phyloP scores from a whole-genome alignment of 2,888 invertebrate genomes.

The Merodon equestris region DNA sequence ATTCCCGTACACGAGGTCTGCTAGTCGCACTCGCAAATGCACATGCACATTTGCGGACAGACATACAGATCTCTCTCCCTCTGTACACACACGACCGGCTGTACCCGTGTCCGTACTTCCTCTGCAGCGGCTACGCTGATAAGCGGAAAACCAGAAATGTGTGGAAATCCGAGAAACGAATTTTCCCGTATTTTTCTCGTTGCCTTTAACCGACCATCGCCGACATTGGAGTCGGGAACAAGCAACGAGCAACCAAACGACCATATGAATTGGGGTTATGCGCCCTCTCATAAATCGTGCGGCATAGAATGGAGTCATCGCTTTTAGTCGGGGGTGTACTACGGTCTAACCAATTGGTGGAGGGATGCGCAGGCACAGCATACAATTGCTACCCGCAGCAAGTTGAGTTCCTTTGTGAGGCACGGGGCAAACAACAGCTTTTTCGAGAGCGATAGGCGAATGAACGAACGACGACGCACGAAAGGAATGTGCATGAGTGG shows the following conservation, averaged over 20 bases:
- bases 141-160: conserved; percentile 67
- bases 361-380: too few relatives aligned
- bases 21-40: conserved; percentile 48
- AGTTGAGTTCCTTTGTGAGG: conserved; percentile 59
- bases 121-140: conserved; percentile 55
- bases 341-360: not conserved
- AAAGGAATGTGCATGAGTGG: not conserved
- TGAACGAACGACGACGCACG: not conserved
- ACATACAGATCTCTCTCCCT: conserved; percentile 6
- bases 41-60: conserved; percentile 34
- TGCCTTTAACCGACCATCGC: conserved; percentile 2
- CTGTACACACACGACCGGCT: not conserved
- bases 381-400: conserved; percentile 31
- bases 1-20: too few relatives aligned
- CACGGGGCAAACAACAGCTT: too few relatives aligned
- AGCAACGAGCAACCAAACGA: conserved; percentile 37
- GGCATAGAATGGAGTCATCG: conserved; percentile 63
- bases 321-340: conserved; percentile 26
- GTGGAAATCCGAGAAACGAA: conserved; percentile 67
- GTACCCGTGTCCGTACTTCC: conserved; percentile 46
- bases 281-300: conserved; percentile 66
- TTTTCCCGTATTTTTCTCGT: conserved; percentile 42
- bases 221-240: not conserved
- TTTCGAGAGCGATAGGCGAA: conserved; percentile 21
- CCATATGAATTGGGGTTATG: conserved; percentile 67